Base-by-base conservation (phyloP, 2,888 invertebrate genomes). In the Clepsis dumicolana region DNA sequence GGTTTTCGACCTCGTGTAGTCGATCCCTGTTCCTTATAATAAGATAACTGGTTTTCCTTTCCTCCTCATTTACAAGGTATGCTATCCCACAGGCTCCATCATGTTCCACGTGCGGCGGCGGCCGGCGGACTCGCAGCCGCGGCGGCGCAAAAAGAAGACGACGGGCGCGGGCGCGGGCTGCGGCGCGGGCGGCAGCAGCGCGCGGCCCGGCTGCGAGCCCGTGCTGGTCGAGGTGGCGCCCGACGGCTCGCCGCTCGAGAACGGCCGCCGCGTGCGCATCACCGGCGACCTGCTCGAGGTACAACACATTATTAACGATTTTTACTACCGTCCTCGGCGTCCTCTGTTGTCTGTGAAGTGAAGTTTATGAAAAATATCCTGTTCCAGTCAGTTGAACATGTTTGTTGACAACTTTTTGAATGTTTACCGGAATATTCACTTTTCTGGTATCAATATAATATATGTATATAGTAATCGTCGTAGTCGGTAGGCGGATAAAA, bases 91-190 rank as follows among this genome's bases (percentile, higher is more conserved):
- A 98, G 98, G 98, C 90, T 98, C 98, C 82, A 97, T 99, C 85
- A 99, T 98, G 97, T 99, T 99, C 90, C 99, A 99, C 94, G 98
- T 99, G 87, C 95, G 98, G 84, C 95, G 98, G 86, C 95, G 98
- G 84, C 98, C 99, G 76, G 97, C 97, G 60, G 98, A 98, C 88
- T 96, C 97, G 80, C 97, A 97, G 87, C 98, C 97, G 73, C 95
- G 98, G 72, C 96, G 98, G 76, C 96, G 98, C 78, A 97, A 98
- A 94, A 98, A 98, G 95, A 96, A 96, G 87, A 94, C 94, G 18
- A 87, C 93, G 16, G 88, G 82, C 70, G 93, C 81, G 59, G 93
- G 94, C 76, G 94, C 94, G 16, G 85, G 94, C 74, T 91, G 76
- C 62, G 89, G 91, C 75, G 94, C 93, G 21, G 76, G 87, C 38